A percentile compares a stretch with the other conserved stretches of the same genome.
Evolutionary conservation across 2,888 invertebrate genomes (phyloP).

Genomic region (Epirrita christyi): DNA sequence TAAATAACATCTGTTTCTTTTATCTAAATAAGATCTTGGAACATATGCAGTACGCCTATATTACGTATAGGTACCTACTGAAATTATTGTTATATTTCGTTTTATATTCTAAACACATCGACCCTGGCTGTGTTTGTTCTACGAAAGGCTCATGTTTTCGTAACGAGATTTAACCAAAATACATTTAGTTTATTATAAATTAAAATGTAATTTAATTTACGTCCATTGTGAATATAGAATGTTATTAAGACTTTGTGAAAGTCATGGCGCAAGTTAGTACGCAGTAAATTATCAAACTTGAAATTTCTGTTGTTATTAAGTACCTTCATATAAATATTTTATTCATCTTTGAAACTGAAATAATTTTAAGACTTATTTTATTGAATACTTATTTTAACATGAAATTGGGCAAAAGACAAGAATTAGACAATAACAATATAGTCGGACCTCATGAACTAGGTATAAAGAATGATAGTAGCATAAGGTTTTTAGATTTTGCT

Average conservation of each 20-base stretch:
- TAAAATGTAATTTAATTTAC: constrained; percentile 55
- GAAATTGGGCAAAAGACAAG: no score
- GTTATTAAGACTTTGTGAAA: constrained; percentile 45
- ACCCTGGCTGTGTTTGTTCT: constrained; percentile 36
- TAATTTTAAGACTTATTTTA: background rate
- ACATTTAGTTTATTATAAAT: constrained; percentile 58
- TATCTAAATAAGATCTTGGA: constrained; percentile 30
- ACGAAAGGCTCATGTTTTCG: constrained; percentile 46
- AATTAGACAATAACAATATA: no score
- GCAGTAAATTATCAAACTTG: constrained; percentile 9
- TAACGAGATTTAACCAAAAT: constrained; percentile 53
- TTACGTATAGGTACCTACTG: constrained; percentile 12
- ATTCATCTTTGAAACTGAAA: background rate
- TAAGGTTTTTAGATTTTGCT: no score
- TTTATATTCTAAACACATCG: constrained; percentile 33
- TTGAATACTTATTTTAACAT: no score
- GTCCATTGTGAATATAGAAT: constrained; percentile 43
- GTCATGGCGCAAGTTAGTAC: constrained; percentile 25
- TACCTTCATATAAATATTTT: background rate
- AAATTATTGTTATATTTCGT: constrained; percentile 40
- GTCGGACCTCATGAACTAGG: no score
- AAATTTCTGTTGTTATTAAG: background rate
- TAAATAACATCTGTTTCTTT: constrained; percentile 13
- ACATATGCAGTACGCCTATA: constrained; percentile 13
- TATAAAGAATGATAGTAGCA: no score